Evolutionary conservation across 2,797 vertebrate species (phyloP), one percentile per base, ranked within the genome.

Genomic region (Enteromius argenteus): DNA sequence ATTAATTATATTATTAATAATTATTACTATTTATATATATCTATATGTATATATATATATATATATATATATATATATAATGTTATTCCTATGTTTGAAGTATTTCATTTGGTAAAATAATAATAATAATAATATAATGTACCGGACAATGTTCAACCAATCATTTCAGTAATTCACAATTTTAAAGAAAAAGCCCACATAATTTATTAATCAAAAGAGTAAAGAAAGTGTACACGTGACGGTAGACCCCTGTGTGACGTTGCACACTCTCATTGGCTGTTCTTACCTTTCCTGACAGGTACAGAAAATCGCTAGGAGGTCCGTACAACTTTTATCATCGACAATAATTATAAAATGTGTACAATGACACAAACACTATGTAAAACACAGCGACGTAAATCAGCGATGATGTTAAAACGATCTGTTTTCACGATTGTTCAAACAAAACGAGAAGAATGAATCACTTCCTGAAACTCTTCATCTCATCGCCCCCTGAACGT

Each of bases 251-350:
- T 32, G 9, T 32, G 77, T 89, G 88, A 89, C 88, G 85, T 88
- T 0, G 1, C 53, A 5, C 68, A 3, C 35, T 62, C 53, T 62
- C 58, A 86, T 88, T 86, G 86, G 86, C 78, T 79, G 51, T 30
- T 42, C 23, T 5, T 39, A 86, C 86, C 86, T 87, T 74, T 74
- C 53, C 35, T 39, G 56, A 79, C 88, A 89, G 88, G 88, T 88
- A 87, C 46, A 67, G 7, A 19, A 53, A 64, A 27, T 60, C 19
- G n/a, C 49, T 10, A 56, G 37, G 32, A n/a, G 35, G 42, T 37
- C 11, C 19, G 39, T n/a, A 62, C 13, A 9, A 1, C 60, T 56
- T 83, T 17, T 68, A 78, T 56, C 51, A 68, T 14, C 27, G 19
- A 44, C 13, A 46, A 11, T 19, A 30, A 39, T n/a, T 32, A 44